Evolutionary conservation across 92 coral and sea anemone species (phyloP).

Genomic region (Blastomussa wellsi): DNA sequence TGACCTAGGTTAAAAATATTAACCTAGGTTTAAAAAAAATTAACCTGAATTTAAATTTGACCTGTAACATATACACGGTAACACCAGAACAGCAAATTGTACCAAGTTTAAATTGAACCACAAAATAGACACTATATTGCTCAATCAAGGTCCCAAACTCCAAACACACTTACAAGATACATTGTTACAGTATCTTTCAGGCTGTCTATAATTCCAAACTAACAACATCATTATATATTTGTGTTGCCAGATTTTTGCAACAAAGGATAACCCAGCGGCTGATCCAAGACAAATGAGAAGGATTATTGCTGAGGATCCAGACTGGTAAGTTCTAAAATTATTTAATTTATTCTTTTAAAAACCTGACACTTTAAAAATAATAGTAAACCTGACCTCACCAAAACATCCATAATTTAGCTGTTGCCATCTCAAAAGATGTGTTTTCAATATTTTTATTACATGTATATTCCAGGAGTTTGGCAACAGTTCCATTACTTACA

Average conservation of each 20-base stretch:
- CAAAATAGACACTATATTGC: too few relatives aligned
- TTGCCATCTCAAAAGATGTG: not conserved
- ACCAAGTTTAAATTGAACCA: too few relatives aligned
- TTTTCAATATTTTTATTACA: not conserved
- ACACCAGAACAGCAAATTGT: too few relatives aligned
- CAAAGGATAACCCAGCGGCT: slow-evolving; percentile 90
- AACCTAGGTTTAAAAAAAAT: too few relatives aligned
- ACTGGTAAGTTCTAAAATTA: slow-evolving; percentile 66
- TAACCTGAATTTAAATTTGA: too few relatives aligned
- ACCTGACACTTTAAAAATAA: not conserved
- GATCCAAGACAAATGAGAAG: slow-evolving; percentile 98
- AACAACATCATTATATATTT: not conserved
- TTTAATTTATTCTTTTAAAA: not conserved
- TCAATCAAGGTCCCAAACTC: too few relatives aligned
- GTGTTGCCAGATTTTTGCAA: slow-evolving; percentile 59
- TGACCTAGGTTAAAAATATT: too few relatives aligned
- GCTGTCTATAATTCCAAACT: not conserved
- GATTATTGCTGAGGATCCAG: slow-evolving; percentile 97
- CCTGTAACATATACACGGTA: too few relatives aligned
- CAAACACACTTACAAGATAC: too few relatives aligned
- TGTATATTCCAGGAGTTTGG: slow-evolving; percentile 79
- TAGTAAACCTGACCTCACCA: not conserved
- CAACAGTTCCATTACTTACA: slow-evolving; percentile 97
- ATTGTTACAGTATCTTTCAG: too few relatives aligned
- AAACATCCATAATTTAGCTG: not conserved